Evolutionary conservation across 2,797 vertebrate species (phyloP), one percentile per base, ranked within the genome.

Genomic region (Sparus aurata): DNA sequence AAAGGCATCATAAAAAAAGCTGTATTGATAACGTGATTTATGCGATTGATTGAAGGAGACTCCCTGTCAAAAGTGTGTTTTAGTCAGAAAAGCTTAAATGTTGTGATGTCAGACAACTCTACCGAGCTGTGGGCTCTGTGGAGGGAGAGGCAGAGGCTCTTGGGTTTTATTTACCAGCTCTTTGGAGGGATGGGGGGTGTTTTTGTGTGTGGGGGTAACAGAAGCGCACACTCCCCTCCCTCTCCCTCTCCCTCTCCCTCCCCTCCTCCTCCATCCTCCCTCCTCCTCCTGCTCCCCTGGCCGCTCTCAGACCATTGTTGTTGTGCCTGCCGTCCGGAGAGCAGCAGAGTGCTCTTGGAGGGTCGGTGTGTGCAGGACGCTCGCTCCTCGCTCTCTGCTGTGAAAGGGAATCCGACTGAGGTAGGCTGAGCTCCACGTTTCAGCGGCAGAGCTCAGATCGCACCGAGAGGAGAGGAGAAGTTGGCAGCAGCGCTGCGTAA

Each of bases 231-330:
- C 84, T 81, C 77, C 75, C 83, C 55, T 58, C 43, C 43, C 66
- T 45, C 52, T 1, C 79, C 61, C 79, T 49, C 74, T 15, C 71
- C 1, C 25, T 18, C 57, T 5, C 30, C 49, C 55, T 45, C 60
- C 22, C 18, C 50, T 30, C 59, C 49, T 4, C 12, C 3, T 1
- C 18, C 22, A 8, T 12, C 64, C 34, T 17, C 73, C 59, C 73
- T 79, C 86, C 86, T 66, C 57, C 87, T 69, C 54, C 71, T 62
- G n/a, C 73, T 84, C 77, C 62, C 61, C 83, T 69, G 59, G 78
- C 73, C 38, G 60, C 86, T 83, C 92, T 93, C 90, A 91, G 80
- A 87, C 94, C 91, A 95, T 95, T 95, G 95, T 96, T 95, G 93
- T 95, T 94, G 93, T 93, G 92, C 79, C 85, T 90, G 92, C 86